Percentiles rank a stretch among this genome's conserved stretches.
Evolutionary conservation across 2,113 vertebrate genomes (phyloP).

Genomic region (Origma solitaria): DNA sequence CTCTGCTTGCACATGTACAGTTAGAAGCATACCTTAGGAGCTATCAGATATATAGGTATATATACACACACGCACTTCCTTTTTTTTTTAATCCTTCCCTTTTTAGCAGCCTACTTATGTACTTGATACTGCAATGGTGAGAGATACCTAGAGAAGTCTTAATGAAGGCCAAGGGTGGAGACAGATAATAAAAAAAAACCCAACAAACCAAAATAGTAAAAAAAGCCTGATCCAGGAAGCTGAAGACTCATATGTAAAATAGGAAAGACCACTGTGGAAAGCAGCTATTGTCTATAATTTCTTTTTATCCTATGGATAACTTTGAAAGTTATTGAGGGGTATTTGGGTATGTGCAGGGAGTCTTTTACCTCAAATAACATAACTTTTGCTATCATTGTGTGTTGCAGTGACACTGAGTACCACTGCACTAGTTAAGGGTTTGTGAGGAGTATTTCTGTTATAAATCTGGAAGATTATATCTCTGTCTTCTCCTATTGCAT

Average conservation of each 20-base stretch:
- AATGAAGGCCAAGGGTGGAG: not conserved
- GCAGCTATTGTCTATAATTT: not conserved
- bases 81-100: not conserved
- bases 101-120: not conserved
- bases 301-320: not conserved
- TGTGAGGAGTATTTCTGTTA: not conserved
- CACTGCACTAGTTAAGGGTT: not conserved
- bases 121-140: not conserved
- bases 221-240: not conserved
- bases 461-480: not conserved
- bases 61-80: rapidly evolving
- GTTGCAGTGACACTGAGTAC: not conserved
- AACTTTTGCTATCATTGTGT: not conserved
- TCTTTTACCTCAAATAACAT: not conserved
- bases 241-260: not conserved
- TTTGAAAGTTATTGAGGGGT: not conserved
- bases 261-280: not conserved
- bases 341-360: not conserved
- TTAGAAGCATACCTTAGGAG: not conserved
- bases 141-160: not conserved
- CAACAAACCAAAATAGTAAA: not conserved
- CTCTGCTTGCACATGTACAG: not conserved
- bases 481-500: not conserved
- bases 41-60: rapidly evolving
- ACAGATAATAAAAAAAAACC: not conserved